Percentiles rank a stretch among this genome's conserved stretches.
phyloP scores from a whole-genome alignment of 2,797 vertebrate species.

The Pachyuromys duprasi region DNA sequence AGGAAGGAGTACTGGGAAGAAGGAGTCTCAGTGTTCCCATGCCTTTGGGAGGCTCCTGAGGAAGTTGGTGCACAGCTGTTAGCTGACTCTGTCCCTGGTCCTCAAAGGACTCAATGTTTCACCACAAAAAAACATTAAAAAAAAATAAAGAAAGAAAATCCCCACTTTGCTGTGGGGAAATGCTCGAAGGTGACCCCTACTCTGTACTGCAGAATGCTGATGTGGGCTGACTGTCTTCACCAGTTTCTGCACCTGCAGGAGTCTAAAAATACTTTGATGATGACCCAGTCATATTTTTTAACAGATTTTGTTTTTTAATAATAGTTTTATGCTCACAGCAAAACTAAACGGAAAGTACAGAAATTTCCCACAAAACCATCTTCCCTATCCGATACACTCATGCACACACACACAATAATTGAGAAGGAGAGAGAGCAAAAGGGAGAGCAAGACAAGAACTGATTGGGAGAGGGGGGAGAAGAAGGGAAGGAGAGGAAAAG shows the following conservation, averaged over 20 bases:
- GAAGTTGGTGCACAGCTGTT: conserved; percentile 31
- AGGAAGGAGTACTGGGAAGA: neutral
- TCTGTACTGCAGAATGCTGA: conserved; percentile 33
- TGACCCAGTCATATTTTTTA: conserved; percentile 13
- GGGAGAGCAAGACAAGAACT: neutral
- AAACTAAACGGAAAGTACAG: conserved; percentile 25
- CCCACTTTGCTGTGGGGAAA: conserved; percentile 24
- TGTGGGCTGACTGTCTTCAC: neutral
- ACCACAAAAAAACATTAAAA: neutral
- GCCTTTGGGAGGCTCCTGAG: neutral
- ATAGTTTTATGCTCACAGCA: conserved; percentile 33
- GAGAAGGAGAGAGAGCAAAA: neutral
- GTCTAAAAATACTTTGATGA: neutral
- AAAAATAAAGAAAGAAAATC: conserved; percentile 71
- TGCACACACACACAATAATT: neutral
- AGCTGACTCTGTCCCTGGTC: neutral
- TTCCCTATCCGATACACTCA: neutral
- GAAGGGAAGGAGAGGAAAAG: neutral
- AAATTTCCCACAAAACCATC: neutral
- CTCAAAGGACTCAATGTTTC: neutral
- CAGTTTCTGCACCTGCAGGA: conserved; percentile 49
- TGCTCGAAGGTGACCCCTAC: conserved; percentile 69
- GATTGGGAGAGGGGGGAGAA: neutral
- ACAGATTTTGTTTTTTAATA: neutral
- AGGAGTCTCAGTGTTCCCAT: neutral